phyloP scores from a whole-genome alignment of 2,888 invertebrate genomes.

The Belgica antarctica region DNA sequence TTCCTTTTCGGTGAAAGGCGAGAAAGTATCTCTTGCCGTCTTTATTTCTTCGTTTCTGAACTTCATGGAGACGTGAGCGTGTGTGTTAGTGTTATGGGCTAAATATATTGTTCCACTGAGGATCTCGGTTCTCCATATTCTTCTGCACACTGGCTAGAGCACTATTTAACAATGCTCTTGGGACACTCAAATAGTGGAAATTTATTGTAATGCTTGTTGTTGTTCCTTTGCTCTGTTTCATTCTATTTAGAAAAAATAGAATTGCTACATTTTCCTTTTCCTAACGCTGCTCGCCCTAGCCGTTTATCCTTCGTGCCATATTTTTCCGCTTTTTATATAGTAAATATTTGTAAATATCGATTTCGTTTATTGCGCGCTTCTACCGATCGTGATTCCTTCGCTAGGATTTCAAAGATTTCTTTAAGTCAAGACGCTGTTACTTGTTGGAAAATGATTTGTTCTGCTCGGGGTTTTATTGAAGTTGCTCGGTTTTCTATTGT shows the following conservation, averaged over 20 bases:
- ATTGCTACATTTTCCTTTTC: constrained; percentile 4
- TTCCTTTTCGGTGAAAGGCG: background rate
- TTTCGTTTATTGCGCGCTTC: constrained; percentile 13
- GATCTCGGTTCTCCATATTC: constrained; percentile 12
- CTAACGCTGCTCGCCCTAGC: background rate
- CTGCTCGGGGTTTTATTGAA: too few species aligned
- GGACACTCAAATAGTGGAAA: constrained; percentile 38
- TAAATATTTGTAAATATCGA: constrained; percentile 31
- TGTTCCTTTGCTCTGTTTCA: background rate
- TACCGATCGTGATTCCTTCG: too few species aligned
- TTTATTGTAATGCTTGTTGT: constrained; percentile 33
- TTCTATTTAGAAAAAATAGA: background rate
- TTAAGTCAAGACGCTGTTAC: too few species aligned
- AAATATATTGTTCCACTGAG: constrained; percentile 36
- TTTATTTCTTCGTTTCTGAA: too few species aligned
- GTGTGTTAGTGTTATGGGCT: constrained; percentile 6
- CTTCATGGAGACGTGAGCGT: background rate
- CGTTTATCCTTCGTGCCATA: background rate
- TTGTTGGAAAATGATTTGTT: too few species aligned
- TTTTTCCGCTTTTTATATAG: too few species aligned
- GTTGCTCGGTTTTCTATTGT: too few species aligned
- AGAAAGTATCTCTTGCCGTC: too few species aligned
- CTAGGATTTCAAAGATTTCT: too few species aligned
- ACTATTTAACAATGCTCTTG: constrained; percentile 40
- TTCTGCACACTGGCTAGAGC: constrained; percentile 13